Conservation (phyloP, 2,797 vertebrate genomes). For the Trichosurus vulpecula region DNA sequence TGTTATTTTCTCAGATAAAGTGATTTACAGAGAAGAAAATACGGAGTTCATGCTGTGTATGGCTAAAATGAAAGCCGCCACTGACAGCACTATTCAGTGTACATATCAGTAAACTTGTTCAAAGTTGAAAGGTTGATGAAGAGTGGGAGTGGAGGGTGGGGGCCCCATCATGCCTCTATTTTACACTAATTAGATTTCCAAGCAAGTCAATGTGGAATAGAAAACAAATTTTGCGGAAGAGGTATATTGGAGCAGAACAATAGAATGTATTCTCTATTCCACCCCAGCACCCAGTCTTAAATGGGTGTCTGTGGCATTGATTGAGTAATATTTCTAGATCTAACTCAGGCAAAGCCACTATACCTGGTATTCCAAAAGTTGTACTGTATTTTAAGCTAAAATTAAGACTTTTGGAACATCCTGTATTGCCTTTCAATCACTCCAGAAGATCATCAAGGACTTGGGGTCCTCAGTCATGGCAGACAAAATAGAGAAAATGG, state of each 20-base stretch:
- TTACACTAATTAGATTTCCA: constrained; percentile 8
- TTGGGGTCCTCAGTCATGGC: not conserved
- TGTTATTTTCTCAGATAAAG: constrained; percentile 42
- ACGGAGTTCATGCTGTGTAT: not conserved
- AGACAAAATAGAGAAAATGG: not conserved
- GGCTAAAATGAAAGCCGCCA: not conserved
- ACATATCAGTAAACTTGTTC: not conserved
- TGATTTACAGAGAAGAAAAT: not conserved
- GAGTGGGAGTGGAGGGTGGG: not conserved
- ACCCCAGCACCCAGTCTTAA: not conserved
- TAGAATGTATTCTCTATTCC: not conserved
- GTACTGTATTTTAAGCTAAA: not conserved
- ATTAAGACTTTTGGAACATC: not conserved
- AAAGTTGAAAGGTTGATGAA: not conserved
- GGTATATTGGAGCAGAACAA: not conserved
- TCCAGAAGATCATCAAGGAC: not conserved
- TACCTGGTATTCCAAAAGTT: not conserved
- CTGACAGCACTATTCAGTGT: not conserved
- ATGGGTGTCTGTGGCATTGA: not conserved
- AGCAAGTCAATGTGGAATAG: not conserved
- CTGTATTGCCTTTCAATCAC: not conserved
- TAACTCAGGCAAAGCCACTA: not conserved
- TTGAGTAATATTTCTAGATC: not conserved
- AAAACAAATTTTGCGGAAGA: constrained; percentile 17
- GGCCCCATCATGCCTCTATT: not conserved